Evolutionary conservation across 2,113 vertebrate species (phyloP), one percentile per base, ranked within the genome.

Genomic region (Microtus montanus): DNA sequence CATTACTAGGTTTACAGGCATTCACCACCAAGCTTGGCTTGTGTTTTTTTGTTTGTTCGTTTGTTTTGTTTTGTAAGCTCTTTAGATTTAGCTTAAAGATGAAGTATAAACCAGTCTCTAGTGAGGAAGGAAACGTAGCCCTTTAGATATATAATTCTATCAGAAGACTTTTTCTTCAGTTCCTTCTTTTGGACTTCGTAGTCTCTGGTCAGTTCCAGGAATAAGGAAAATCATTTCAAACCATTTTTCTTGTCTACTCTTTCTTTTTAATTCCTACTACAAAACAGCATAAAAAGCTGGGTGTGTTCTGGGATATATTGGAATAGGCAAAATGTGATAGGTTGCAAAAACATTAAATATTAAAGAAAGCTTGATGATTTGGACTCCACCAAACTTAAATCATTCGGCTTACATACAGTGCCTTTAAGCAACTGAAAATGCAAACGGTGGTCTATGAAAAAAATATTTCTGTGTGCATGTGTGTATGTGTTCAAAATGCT

Each of bases 351-450:
- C 28, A 58, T 13, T 87, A 73, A 68, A 64, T 7, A 4, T 54
- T 44, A 66, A 93, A 87, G 70, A 64, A 89, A 80, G 13, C 26
- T 63, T 66, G 7, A 35, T 88, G 38, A 96, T 66, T 85, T 49
- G 49, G 49, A 80, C n/a, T 64, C 84, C 12, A 87, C 90, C 54
- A 74, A 80, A 89, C 79, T 71, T 86, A 17, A 79, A 64, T 74
- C 44, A 20, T 77, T 79, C 47, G 73, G 7, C n/a, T 79, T 89
- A 30, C 73, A 79, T 61, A 63, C 22, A 63, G 38, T 82, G 54
- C 1, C 7, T 85, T 82, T 80, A 71, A 95, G 61, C 82, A 91
- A 92, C 91, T 77, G 54, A 83, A 91, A 92, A 68, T 24, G 14
- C 7, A 92, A 64, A 2, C 54, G 28, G 24, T 0, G 61, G 7